Percentiles rank a stretch among this genome's conserved stretches.
Evolutionary conservation across 2,888 invertebrate genomes (phyloP).

Genomic region (Mycalesis mineus): DNA sequence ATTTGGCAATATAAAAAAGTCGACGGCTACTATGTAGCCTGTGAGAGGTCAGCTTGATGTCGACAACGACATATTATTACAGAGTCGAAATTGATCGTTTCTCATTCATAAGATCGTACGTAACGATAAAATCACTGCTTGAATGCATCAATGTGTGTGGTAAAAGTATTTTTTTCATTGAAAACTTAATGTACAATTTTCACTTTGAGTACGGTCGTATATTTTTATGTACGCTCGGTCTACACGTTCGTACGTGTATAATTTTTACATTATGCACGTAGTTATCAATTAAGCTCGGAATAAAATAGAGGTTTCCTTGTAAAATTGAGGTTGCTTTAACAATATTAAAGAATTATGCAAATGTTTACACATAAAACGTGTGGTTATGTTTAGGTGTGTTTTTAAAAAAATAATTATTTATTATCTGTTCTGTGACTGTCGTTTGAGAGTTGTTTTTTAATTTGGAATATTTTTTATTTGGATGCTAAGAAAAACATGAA

Average conservation of each 20-base stretch:
- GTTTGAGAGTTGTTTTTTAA: too few species aligned
- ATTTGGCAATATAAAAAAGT: too few species aligned
- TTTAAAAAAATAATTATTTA: too few species aligned
- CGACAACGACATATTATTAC: constrained; percentile 15
- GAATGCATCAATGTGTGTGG: constrained; percentile 13
- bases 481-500: too few species aligned
- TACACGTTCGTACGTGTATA: constrained; percentile 3
- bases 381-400: background rate
- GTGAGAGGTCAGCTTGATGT: background rate
- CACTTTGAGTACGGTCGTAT: constrained; percentile 4
- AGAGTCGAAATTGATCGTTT: constrained; percentile 13
- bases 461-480: too few species aligned
- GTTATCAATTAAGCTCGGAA: background rate
- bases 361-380: background rate
- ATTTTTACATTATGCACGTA: constrained; percentile 7
- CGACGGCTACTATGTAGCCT: background rate
- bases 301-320: constrained; percentile 1
- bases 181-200: constrained; percentile 6
- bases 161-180: constrained; percentile 4
- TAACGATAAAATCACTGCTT: constrained; percentile 14
- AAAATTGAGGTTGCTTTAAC: background rate
- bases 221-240: background rate
- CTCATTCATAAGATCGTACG: constrained; percentile 17
- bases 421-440: too few species aligned
- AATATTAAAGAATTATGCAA: constrained; percentile 4